phyloP scores from a whole-genome alignment of 2,888 invertebrate genomes.

The Catocala fraxini region DNA sequence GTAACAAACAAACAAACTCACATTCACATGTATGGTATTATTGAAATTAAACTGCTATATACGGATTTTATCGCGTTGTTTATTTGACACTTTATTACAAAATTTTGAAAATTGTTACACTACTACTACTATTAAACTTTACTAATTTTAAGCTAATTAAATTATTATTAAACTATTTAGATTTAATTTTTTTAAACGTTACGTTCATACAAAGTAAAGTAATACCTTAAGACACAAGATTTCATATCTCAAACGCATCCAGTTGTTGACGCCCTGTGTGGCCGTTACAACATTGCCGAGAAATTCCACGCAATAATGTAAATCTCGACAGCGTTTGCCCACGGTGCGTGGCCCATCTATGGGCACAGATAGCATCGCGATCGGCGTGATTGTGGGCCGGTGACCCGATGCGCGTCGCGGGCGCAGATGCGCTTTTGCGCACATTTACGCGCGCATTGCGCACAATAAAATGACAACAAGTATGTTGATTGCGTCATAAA shows the following conservation, averaged over 20 bases:
- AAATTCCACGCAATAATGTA: slow-evolving; percentile 44
- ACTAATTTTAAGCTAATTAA: too few species aligned
- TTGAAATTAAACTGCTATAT: too few species aligned
- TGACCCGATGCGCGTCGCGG: slow-evolving; percentile 33
- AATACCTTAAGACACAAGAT: slow-evolving; percentile 8
- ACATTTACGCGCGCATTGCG: slow-evolving; percentile 31
- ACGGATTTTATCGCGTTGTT: too few species aligned
- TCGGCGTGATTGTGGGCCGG: slow-evolving; percentile 44
- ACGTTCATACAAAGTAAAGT: slow-evolving; percentile 2
- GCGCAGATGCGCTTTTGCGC: slow-evolving; percentile 22
- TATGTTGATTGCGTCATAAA: slow-evolving; percentile 34
- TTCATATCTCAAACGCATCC: slow-evolving; percentile 17
- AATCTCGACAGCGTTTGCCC: slow-evolving; percentile 42
- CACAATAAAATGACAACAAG: slow-evolving; percentile 30
- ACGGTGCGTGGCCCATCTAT: slow-evolving; percentile 42
- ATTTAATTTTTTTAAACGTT: too few species aligned
- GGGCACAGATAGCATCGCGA: slow-evolving; percentile 50
- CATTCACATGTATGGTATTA: too few species aligned
- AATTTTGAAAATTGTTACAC: too few species aligned
- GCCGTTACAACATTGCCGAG: slow-evolving; percentile 25
- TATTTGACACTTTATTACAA: too few species aligned
- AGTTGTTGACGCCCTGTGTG: slow-evolving; percentile 33
- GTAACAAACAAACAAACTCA: too few species aligned
- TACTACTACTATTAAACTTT: too few species aligned
- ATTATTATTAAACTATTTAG: too few species aligned